A percentile compares a stretch with the other conserved stretches of the same genome.
Evolutionary conservation across 2,113 vertebrate species (phyloP).

Genomic region (Mixornis gularis): DNA sequence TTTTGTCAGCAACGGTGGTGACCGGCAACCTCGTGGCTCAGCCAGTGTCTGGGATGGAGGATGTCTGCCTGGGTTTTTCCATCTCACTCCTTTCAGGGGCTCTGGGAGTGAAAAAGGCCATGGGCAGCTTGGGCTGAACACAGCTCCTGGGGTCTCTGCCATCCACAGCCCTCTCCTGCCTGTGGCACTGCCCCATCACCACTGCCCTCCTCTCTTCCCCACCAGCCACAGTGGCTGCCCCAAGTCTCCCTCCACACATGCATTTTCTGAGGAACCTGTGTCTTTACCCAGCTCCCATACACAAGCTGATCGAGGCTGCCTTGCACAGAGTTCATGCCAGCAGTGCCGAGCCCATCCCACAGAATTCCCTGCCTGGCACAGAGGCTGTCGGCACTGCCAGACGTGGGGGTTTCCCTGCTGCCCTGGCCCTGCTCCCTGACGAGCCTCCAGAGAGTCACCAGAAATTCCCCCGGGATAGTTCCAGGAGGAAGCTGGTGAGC

Average conservation of each 20-base stretch:
- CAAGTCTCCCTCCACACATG: accelerated
- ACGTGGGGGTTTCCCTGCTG: neutral
- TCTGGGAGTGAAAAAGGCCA: neutral
- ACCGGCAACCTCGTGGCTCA: constrained; percentile 4
- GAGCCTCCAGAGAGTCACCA: constrained; percentile 48
- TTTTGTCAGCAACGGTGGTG: neutral
- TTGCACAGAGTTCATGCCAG: accelerated
- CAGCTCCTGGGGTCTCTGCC: neutral
- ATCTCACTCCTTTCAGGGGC: neutral
- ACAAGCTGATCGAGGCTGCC: neutral
- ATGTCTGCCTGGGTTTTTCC: constrained; percentile 6
- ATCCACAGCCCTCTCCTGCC: neutral
- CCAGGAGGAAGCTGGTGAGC: constrained; percentile 14
- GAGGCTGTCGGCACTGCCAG: neutral
- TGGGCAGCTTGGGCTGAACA: neutral
- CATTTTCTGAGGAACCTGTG: neutral
- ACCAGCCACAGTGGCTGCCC: accelerated
- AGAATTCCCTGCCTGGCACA: neutral
- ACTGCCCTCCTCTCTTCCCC: neutral
- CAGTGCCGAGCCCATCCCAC: accelerated
- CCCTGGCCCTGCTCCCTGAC: neutral
- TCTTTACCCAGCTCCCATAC: neutral
- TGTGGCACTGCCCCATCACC: neutral
- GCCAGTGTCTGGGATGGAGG: neutral
- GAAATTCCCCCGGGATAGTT: constrained; percentile 20